Evolutionary conservation across 2,797 vertebrate species (phyloP), one percentile per base, ranked within the genome.

Genomic region (Poeciliopsis turneri): DNA sequence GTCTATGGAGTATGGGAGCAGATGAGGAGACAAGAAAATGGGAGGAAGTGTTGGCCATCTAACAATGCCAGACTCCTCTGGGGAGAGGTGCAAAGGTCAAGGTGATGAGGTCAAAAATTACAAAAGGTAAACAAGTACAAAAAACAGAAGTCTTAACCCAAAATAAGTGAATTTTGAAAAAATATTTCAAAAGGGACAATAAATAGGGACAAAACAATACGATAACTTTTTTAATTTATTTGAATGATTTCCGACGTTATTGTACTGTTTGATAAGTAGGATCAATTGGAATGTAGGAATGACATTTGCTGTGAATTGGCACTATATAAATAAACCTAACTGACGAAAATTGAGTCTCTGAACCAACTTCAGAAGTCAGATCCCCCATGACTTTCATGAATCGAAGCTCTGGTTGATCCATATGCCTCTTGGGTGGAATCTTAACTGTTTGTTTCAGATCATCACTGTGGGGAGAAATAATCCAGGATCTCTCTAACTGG

Each of bases 41-140:
- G 82, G 77, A 91, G 93, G 93, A 93, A 94, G 86, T 90, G 68
- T 83, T 30, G 71, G 78, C 61, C 33, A 8, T 87, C 84, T 88
- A 90, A 91, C 89, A 90, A 90, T 68, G 84, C 61, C 80, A 84
- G 30, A 78, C 77, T 82, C 82, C 82, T 85, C 36, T 64, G 78
- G 74, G 69, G 39, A 20, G 61, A 66, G 61, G 33, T 20, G 61
- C 74, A 84, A 25, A 78, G 75, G 78, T 86, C 79, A 72, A 72
- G 43, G 80, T 80, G 84, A 10, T 88, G 85, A 88, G 72, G 82
- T 83, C 77, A 90, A 55, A 82, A 74, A 69, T 75, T 28, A 78
- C 23, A 53, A 64, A 74, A 82, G 78, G 81, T n/a, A 18, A 76
- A 53, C 33, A 39, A 66, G 30, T 39, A 66, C 5, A 66, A 66